These are phyloP conservation scores for Eupithecia tripunctaria DNA, from an alignment of 2,888 invertebrate species.

Conservation along the genomic window DNA sequence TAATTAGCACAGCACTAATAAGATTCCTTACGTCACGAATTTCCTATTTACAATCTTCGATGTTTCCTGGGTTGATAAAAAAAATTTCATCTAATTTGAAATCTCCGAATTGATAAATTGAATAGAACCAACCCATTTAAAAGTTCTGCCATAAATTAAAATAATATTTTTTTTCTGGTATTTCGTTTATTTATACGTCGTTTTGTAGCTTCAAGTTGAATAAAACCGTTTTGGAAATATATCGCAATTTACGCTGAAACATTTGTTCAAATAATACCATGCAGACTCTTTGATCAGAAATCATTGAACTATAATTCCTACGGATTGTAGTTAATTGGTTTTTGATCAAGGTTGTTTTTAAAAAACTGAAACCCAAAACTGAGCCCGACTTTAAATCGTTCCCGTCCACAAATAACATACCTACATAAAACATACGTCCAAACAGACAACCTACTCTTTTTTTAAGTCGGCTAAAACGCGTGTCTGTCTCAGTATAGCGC, in stretches of 20 bases:
- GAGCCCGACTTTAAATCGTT: no score
- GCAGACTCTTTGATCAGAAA: no score
- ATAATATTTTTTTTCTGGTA: not conserved
- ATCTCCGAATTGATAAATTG: not conserved
- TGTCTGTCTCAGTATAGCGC: slow-evolving; percentile 43
- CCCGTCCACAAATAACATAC: no score
- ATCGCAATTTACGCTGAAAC: no score
- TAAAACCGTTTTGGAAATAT: no score
- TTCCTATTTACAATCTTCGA: not conserved
- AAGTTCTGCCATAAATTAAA: not conserved
- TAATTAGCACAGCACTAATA: not conserved
- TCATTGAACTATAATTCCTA: no score
- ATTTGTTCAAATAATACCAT: not conserved
- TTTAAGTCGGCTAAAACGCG: slow-evolving; percentile 40
- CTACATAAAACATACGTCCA: no score
- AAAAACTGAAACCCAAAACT: no score
- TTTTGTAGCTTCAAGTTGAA: not conserved
- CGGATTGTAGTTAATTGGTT: slow-evolving; percentile 47
- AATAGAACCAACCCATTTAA: not conserved
- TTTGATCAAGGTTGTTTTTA: not conserved
- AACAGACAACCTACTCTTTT: no score
- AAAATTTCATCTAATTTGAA: not conserved
- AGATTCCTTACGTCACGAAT: not conserved
- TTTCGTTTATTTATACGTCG: not conserved
- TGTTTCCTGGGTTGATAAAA: not conserved